A percentile compares a stretch with the other conserved stretches of the same genome.
Conservation (phyloP, 92 coral and sea anemone species). For the Ricordea florida region DNA sequence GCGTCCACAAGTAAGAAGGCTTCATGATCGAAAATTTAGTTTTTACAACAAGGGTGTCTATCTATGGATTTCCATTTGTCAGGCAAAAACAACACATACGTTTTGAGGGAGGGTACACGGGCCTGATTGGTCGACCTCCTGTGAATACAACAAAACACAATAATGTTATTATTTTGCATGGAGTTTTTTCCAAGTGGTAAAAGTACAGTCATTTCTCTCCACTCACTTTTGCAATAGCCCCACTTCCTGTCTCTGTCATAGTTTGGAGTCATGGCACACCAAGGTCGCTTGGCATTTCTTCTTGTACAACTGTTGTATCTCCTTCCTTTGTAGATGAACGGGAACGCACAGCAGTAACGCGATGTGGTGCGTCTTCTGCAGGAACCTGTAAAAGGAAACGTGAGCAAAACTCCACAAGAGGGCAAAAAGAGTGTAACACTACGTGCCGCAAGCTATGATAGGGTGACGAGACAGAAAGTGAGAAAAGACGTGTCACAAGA, state of each 20-base stretch:
- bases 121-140: too few relatives aligned
- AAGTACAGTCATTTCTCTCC: background rate
- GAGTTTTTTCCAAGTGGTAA: background rate
- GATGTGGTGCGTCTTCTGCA: slow-evolving; percentile 31
- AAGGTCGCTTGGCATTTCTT: slow-evolving; percentile 12
- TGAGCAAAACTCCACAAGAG: background rate
- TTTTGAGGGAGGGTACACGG: too few relatives aligned
- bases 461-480: too few relatives aligned
- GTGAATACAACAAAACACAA: too few relatives aligned
- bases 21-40: too few relatives aligned
- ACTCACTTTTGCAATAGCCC: slow-evolving; percentile 34
- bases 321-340: slow-evolving; percentile 32
- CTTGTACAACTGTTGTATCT: slow-evolving; percentile 32
- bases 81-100: too few relatives aligned
- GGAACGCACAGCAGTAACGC: slow-evolving; percentile 18
- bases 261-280: slow-evolving; percentile 36
- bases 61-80: too few relatives aligned
- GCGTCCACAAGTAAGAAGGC: too few relatives aligned
- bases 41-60: too few relatives aligned
- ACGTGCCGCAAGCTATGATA: background rate
- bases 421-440: background rate
- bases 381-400: background rate
- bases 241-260: slow-evolving; percentile 41
- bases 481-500: too few relatives aligned
- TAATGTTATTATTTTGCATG: too few relatives aligned